Base-by-base conservation (phyloP, 2,888 invertebrate species). In the Germaria angustata region DNA sequence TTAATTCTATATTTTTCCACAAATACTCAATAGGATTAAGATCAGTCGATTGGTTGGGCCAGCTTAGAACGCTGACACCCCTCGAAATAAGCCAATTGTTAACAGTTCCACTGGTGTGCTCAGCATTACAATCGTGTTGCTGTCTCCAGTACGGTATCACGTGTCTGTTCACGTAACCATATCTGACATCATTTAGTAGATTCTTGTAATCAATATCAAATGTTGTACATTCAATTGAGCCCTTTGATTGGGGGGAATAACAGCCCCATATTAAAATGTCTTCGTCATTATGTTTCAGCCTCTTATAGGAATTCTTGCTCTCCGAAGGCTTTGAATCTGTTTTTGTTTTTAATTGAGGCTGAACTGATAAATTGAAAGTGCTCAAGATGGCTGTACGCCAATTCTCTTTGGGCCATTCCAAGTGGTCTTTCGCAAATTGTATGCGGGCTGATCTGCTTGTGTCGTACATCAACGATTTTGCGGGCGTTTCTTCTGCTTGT, bases 11-110 rank as follows among this genome's bases (percentile, higher is more conserved):
- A 36, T 2, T 41, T 65, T 57, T 15, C 55, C 65, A 75, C 22
- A 75, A 20, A 44, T 46, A 20, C 11, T 75, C 75, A 11, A 75
- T 66, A 11, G 66, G 65, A 39, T 75, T 66, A 2, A 75, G 24
- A 32, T 75, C 65, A 1, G 46, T n/a, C 24, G 65, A 57, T 46
- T 75, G 46, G 13, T 8, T 13, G 11, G 75, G 66, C 65, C 75
- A 66, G 2, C 57, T 66, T 7, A 66, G 63, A 55, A 73, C 20
- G 15, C 28, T 15, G 2, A 63, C 65, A 0, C 15, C 55, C 22
- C 44, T 53, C 11, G 53, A 22, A 1, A 41, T n/a, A 7, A 65
- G 22, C 65, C 65, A 75, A 8, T 36, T 15, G 22, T 39, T 41
- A 6, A 41, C 59, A 24, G 4, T 5, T 15, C 13, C 39, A 15